phyloP scores from a whole-genome alignment of 2,797 vertebrate species.

The Sphaeramia orbicularis region DNA sequence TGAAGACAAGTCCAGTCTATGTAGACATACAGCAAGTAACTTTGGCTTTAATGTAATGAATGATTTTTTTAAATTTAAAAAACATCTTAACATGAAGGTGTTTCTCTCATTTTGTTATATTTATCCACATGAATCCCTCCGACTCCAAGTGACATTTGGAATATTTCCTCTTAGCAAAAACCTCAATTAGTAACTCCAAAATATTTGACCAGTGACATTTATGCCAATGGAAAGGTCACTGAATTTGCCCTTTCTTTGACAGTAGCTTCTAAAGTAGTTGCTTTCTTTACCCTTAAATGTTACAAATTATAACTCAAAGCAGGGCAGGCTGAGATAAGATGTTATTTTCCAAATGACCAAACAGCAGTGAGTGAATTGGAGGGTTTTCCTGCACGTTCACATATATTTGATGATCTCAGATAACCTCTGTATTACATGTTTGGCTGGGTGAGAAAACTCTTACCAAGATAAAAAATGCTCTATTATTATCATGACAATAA shows the following conservation, averaged over 20 bases:
- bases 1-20: not conserved
- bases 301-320: not conserved
- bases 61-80: not conserved
- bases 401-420: not conserved
- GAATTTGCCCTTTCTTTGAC: slow-evolving; percentile 45
- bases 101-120: not conserved
- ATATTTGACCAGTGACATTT: slow-evolving; percentile 57
- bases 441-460: too few species aligned
- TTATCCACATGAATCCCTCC: slow-evolving; percentile 3
- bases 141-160: slow-evolving; percentile 31
- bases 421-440: not conserved
- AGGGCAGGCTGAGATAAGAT: not conserved
- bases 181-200: slow-evolving; percentile 17
- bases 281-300: slow-evolving; percentile 22
- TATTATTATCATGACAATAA: too few species aligned
- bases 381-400: not conserved
- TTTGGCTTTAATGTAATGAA: not conserved
- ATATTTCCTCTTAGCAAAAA: slow-evolving; percentile 24
- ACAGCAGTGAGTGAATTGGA: not conserved
- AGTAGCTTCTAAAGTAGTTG: not conserved
- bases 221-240: slow-evolving; percentile 34
- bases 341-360: slow-evolving; percentile 3
- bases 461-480: too few species aligned
- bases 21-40: not conserved
- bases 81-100: not conserved